These are phyloP conservation scores for Propsilocerus akamusi DNA, from an alignment of 1,140 invertebrate genomes.

Conservation along the genomic window DNA sequence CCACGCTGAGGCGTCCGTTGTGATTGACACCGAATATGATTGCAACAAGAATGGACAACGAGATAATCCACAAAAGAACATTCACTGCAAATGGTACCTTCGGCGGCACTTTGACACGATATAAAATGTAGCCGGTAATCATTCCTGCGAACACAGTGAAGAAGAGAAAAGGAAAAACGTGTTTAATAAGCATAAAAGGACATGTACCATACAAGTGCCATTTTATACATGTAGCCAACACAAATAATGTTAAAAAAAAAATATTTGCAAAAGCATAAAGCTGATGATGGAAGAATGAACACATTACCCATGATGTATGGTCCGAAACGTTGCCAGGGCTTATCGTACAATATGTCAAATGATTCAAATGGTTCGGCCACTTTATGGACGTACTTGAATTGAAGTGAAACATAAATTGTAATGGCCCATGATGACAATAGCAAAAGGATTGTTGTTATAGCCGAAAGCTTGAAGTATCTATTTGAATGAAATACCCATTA, in stretches of 20 bases:
- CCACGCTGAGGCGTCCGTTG: constrained; percentile 41
- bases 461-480: constrained; percentile 36
- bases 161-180: background rate
- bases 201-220: background rate
- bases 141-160: constrained; percentile 31
- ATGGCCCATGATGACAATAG: constrained; percentile 53
- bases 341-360: constrained; percentile 67
- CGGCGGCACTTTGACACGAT: constrained; percentile 45
- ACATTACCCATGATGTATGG: constrained; percentile 54
- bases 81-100: constrained; percentile 37
- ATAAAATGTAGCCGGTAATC: constrained; percentile 51
- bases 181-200: background rate
- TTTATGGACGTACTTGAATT: constrained; percentile 53
- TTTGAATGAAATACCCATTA: constrained; percentile 7
- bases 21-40: constrained; percentile 64
- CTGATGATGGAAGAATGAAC: background rate
- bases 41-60: constrained; percentile 33
- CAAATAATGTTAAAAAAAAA: background rate
- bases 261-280: background rate
- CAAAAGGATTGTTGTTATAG: constrained; percentile 30
- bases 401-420: constrained; percentile 52
- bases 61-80: constrained; percentile 36
- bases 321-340: constrained; percentile 64
- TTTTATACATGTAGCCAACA: background rate
- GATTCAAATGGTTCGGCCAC: constrained; percentile 65